These are phyloP conservation scores for Typhlomys cinereus DNA, from an alignment of 2,113 vertebrate genomes.

Conservation along the genomic window DNA sequence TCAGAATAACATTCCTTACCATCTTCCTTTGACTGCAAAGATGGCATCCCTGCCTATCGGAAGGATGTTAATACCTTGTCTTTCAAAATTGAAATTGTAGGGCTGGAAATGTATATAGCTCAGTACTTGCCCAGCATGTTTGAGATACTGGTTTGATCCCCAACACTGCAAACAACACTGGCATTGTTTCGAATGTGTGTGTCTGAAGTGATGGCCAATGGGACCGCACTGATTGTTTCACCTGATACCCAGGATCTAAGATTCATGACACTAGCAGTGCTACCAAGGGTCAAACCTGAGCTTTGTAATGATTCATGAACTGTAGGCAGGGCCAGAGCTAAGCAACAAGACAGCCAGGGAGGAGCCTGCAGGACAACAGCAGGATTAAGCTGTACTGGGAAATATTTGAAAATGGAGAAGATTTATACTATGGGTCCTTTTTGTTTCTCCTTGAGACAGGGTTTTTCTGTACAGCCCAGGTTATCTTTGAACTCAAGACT, in stretches of 20 bases:
- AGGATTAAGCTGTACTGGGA: neutral
- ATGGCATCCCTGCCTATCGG: neutral
- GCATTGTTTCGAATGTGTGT: neutral
- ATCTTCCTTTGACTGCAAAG: neutral
- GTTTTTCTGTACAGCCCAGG: neutral
- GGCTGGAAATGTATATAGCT: neutral
- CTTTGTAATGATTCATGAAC: too few relatives aligned
- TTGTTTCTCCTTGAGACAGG: neutral
- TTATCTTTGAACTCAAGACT: neutral
- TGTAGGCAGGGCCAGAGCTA: neutral
- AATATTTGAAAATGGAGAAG: neutral
- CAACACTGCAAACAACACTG: neutral
- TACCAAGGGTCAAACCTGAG: neutral
- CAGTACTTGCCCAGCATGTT: neutral
- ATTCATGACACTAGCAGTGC: rapidly evolving
- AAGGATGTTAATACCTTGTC: neutral
- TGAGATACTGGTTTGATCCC: neutral
- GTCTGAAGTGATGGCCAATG: neutral
- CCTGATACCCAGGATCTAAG: neutral
- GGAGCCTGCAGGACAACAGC: neutral
- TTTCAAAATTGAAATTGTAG: neutral
- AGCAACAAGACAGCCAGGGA: neutral
- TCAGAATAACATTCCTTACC: neutral
- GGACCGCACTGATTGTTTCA: neutral
- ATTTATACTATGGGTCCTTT: neutral